Percentiles rank a stretch among this genome's conserved stretches.
Conservation (phyloP, 2,113 vertebrate species). For the Epinephelus lanceolatus region DNA sequence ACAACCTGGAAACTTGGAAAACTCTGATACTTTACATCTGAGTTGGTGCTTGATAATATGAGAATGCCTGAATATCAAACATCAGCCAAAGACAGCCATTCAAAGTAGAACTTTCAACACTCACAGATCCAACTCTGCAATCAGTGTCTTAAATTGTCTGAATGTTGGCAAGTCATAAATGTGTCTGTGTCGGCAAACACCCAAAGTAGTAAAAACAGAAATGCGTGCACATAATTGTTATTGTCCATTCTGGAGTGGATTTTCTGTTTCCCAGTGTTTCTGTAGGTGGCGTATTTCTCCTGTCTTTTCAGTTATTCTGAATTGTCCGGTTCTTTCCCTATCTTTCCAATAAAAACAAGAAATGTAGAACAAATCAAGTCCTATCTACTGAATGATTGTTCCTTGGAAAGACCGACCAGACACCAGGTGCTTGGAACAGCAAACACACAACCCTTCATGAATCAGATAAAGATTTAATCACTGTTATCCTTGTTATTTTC, state of each 20-base stretch:
- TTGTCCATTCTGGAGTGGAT: not conserved
- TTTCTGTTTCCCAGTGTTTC: conserved; percentile 19
- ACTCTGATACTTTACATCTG: not conserved
- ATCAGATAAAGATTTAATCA: conserved; percentile 40
- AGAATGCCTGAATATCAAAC: not conserved
- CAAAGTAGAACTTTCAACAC: not conserved
- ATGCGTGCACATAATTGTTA: not conserved
- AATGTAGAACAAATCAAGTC: conserved; percentile 37
- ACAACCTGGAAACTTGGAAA: not conserved
- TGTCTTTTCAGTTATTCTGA: not conserved
- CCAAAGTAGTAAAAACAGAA: not conserved
- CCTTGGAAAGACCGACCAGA: conserved; percentile 25
- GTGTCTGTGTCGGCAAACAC: not conserved
- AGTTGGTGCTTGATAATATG: not conserved
- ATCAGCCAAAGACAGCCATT: not conserved
- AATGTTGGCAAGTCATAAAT: not conserved
- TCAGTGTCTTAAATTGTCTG: not conserved
- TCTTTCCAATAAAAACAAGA: conserved; percentile 39
- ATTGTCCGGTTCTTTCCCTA: conserved; percentile 3
- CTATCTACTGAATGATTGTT: conserved; percentile 32
- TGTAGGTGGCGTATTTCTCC: not conserved
- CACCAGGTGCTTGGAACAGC: conserved; percentile 43
- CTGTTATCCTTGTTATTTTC: conserved; percentile 25
- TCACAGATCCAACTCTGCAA: not conserved
- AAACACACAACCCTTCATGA: not conserved